Percentiles rank a stretch among this genome's conserved stretches.
These are phyloP conservation scores for Coracias cyanogaster DNA, from an alignment of 2,797 vertebrate genomes.

Conservation along the genomic window DNA sequence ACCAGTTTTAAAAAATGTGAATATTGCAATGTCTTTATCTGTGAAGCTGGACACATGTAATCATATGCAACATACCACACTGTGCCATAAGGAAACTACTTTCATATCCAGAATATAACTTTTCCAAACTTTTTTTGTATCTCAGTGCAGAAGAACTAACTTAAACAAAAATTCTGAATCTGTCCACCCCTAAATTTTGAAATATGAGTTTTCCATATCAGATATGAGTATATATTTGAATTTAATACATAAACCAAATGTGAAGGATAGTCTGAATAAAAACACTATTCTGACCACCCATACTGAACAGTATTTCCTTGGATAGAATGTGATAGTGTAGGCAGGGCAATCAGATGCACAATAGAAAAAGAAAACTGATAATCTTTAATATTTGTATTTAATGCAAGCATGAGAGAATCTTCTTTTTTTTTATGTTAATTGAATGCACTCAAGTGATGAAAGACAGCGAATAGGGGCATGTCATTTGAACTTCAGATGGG, in stretches of 20 bases:
- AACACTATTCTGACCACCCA: background rate
- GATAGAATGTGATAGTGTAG: background rate
- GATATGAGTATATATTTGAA: background rate
- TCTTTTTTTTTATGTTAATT: background rate
- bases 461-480: background rate
- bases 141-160: background rate
- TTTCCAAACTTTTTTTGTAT: background rate
- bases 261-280: background rate
- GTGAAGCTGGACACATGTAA: background rate
- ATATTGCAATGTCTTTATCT: background rate
- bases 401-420: background rate
- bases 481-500: background rate
- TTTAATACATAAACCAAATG: background rate
- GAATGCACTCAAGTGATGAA: fast-evolving
- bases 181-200: background rate
- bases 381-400: background rate
- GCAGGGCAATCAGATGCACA: background rate
- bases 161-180: background rate
- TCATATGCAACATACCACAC: background rate
- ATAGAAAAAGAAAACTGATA: background rate
- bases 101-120: background rate
- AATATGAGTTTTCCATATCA: background rate
- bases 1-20: fast-evolving
- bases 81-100: background rate
- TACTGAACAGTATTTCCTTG: background rate